A percentile compares a stretch with the other conserved stretches of the same genome.
phyloP scores from a whole-genome alignment of 2,888 invertebrate species.

The Myathropa florea region DNA sequence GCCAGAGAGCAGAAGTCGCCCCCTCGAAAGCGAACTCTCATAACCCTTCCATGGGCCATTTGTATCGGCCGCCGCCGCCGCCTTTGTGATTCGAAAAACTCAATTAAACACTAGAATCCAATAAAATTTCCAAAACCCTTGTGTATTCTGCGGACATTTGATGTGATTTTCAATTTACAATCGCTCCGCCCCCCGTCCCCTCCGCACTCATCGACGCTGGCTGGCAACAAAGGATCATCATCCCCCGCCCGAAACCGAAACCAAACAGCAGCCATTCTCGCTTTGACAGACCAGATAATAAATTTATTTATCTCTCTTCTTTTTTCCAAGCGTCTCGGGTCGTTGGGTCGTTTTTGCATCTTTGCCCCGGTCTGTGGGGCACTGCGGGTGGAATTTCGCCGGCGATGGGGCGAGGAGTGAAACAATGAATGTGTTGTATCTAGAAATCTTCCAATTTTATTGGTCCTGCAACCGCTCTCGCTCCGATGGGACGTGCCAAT shows the following conservation, averaged over 20 bases:
- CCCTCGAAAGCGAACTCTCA: not conserved
- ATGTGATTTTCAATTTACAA: slow-evolving; percentile 69
- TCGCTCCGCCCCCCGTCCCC: slow-evolving; percentile 6
- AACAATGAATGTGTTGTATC: slow-evolving; percentile 57
- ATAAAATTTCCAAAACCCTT: slow-evolving; percentile 49
- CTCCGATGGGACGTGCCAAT: not conserved
- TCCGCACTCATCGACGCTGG: not conserved
- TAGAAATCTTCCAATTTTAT: slow-evolving; percentile 60
- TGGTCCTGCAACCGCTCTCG: not conserved
- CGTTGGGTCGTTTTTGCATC: slow-evolving; percentile 49
- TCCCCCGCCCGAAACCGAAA: slow-evolving; percentile 40
- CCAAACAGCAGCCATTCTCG: slow-evolving; percentile 59
- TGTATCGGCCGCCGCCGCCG: not conserved
- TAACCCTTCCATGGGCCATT: not conserved
- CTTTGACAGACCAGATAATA: slow-evolving; percentile 67
- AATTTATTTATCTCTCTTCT: slow-evolving; percentile 61
- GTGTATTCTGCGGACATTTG: slow-evolving; percentile 59
- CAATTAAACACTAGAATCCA: slow-evolving; percentile 69
- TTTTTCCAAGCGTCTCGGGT: not conserved
- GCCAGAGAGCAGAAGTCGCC: slow-evolving; percentile 40
- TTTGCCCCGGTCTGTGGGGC: slow-evolving; percentile 25
- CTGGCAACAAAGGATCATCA: slow-evolving; percentile 19
- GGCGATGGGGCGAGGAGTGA: not conserved
- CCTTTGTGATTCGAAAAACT: slow-evolving; percentile 51
- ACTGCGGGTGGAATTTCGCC: slow-evolving; percentile 27